Evolutionary conservation across 2,113 vertebrate genomes (phyloP).

Genomic region (Aspiorhynchus laticeps): DNA sequence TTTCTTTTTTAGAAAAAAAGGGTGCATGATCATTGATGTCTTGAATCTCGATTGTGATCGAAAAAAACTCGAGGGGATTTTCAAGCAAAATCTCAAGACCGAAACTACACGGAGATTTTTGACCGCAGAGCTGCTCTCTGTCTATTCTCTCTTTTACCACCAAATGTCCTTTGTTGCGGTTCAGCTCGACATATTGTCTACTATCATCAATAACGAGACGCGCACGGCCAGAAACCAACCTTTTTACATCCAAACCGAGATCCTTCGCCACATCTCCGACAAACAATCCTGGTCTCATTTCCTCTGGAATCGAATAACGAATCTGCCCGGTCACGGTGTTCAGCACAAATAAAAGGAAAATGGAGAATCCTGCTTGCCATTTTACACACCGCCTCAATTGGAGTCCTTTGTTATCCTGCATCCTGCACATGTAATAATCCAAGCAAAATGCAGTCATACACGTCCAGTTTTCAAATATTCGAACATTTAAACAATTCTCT

Average conservation of each 20-base stretch:
- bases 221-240: slow-evolving; percentile 73
- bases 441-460: background rate
- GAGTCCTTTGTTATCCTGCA: slow-evolving; percentile 15
- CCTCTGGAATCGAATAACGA: slow-evolving; percentile 79
- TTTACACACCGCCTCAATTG: background rate
- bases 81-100: slow-evolving; percentile 79
- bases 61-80: slow-evolving; percentile 79
- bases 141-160: too few relatives aligned
- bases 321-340: slow-evolving; percentile 61
- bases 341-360: slow-evolving; percentile 68
- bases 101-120: slow-evolving; percentile 65
- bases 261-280: slow-evolving; percentile 79
- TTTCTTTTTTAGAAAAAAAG: slow-evolving; percentile 67
- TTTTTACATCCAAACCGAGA: slow-evolving; percentile 74
- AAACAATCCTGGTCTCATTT: slow-evolving; percentile 75
- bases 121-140: too few relatives aligned
- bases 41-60: slow-evolving; percentile 74
- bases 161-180: too few relatives aligned
- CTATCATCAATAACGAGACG: slow-evolving; percentile 72
- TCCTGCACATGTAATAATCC: slow-evolving; percentile 46
- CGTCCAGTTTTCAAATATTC: background rate
- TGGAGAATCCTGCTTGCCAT: slow-evolving; percentile 70
- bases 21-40: slow-evolving; percentile 85
- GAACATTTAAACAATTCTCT: background rate
- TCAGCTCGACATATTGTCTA: slow-evolving; percentile 48